Evolutionary conservation across 2,888 invertebrate genomes (phyloP), one percentile per base, ranked within the genome.

Genomic region (Lithosia quadra): DNA sequence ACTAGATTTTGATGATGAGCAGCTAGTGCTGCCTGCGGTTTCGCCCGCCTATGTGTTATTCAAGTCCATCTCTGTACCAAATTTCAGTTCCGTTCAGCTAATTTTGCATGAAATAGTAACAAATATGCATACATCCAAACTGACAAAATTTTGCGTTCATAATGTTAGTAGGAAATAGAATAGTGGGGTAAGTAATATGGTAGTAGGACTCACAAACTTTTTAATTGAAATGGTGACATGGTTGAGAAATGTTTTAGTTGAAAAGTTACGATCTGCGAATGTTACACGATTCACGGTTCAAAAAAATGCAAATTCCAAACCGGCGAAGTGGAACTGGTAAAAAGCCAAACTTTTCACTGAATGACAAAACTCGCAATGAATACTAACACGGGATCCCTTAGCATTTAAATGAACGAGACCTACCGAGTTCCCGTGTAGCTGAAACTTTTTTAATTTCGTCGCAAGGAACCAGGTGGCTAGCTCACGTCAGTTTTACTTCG

Each of bases 381-480:
- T 92, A 90, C 92, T 90, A 91, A 92, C 90, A 80, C 83, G 79
- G 90, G 90, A 91, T 91, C 90, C 90, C 90, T 92, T 91, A 91
- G 91, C 90, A 92, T 92, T 92, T 92, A 92, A 93, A 93, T 92
- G 91, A 91, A 91, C 86, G 91, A 87, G 89, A 90, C 87, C 88
- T 89, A 80, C 84, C 79, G 88, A 90, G 86, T 89, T 89, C 84
- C 86, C 86, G 86, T 89, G 90, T 91, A 86, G 86, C 86, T 85
- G 85, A 90, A 93, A 94, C 92, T 94, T 94, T 94, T 94, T 94
- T 94, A 94, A 94, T 94, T 94, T 94, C 88, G 91, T 86, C 87
- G 90, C 89, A 90, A 90, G 90, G 81, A 88, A 85, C 89, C 93
- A 94, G 94, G 93, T 94, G 94, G 88, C 87, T 84, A 76, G 81